These are phyloP conservation scores for Spialia ferax DNA, from an alignment of 2,888 invertebrate genomes.

Conservation along the genomic window DNA sequence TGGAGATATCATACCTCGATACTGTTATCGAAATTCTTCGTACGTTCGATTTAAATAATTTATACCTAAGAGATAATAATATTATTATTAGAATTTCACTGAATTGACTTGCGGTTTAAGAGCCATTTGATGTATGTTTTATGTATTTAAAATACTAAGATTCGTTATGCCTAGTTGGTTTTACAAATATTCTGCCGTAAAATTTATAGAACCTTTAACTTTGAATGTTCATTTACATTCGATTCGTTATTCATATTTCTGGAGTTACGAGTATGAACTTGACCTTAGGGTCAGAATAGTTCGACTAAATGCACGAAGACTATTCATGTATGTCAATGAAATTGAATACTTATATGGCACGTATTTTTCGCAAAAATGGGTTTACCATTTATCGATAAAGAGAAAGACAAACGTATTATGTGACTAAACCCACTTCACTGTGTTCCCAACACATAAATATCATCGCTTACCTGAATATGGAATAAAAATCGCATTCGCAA, in stretches of 20 bases:
- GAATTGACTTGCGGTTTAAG: no score
- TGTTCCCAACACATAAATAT: slow-evolving; percentile 20
- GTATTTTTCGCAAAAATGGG: background rate
- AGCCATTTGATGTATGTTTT: no score
- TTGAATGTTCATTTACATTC: background rate
- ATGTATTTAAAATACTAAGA: no score
- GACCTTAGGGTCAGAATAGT: background rate
- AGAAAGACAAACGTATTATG: background rate
- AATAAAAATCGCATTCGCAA: slow-evolving; percentile 26
- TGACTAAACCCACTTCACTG: background rate
- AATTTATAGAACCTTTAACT: background rate
- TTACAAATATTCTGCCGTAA: background rate
- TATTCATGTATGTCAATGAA: background rate
- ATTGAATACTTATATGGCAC: no score
- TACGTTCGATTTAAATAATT: no score
- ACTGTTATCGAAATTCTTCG: background rate
- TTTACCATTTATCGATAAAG: background rate
- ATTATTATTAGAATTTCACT: no score
- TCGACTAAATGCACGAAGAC: background rate
- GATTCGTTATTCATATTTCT: background rate
- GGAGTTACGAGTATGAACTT: no score
- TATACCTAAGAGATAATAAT: no score
- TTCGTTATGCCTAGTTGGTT: no score
- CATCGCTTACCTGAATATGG: slow-evolving; percentile 29
- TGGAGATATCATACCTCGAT: background rate